phyloP scores from a whole-genome alignment of 2,888 invertebrate genomes.

The Habrosyne pyritoides region DNA sequence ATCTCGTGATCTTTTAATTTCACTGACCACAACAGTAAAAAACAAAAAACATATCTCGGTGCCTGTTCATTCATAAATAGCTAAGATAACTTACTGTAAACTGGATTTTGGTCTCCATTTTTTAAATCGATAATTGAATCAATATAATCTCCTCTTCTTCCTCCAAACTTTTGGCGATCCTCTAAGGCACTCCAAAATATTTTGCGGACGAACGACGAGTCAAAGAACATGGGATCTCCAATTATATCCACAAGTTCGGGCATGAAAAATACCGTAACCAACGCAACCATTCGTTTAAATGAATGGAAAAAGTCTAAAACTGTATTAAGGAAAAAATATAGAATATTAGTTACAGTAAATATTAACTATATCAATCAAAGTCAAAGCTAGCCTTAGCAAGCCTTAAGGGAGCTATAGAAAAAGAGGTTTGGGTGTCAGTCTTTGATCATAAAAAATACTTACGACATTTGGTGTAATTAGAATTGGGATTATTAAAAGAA shows the following conservation, averaged over 20 bases:
- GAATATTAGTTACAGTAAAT: too few species aligned
- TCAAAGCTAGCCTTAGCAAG: too few species aligned
- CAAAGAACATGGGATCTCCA: conserved; percentile 28
- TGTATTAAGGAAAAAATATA: conserved; percentile 11
- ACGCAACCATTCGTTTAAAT: conserved; percentile 36
- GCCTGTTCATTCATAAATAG: too few species aligned
- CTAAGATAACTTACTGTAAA: conserved; percentile 31
- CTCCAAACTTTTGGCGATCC: conserved; percentile 25
- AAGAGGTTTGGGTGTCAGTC: too few species aligned
- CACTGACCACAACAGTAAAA: too few species aligned
- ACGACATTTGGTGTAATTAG: conserved; percentile 32
- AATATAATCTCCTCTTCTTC: conserved; percentile 34
- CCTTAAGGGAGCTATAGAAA: too few species aligned
- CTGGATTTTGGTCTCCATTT: conserved; percentile 29
- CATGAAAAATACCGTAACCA: conserved; percentile 36
- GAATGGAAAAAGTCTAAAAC: conserved; percentile 34
- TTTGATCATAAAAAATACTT: conserved; percentile 16
- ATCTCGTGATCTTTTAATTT: too few species aligned
- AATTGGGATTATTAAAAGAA: conserved; percentile 28
- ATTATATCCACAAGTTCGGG: conserved; percentile 31
- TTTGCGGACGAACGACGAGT: conserved; percentile 27
- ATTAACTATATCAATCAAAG: too few species aligned
- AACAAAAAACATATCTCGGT: neutral
- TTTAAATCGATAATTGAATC: conserved; percentile 33
- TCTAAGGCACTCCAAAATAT: conserved; percentile 32